Percentiles rank a stretch among this genome's conserved stretches.
phyloP scores from a whole-genome alignment of 2,113 vertebrate species.

The Istiophorus platypterus region DNA sequence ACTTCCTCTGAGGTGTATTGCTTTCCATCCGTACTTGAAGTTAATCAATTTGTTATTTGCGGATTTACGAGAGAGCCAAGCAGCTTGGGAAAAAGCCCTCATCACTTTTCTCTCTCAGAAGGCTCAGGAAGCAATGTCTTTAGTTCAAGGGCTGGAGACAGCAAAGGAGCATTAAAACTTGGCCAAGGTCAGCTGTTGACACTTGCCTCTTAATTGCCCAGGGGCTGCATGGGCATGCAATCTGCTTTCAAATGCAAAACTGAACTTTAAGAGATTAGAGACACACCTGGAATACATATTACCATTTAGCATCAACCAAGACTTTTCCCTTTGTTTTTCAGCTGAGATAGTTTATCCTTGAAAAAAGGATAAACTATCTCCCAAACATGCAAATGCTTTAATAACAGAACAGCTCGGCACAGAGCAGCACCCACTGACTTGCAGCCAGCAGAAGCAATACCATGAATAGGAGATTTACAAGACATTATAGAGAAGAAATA shows the following conservation, averaged over 20 bases:
- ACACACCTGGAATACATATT: constrained; percentile 76
- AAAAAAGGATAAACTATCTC: neutral
- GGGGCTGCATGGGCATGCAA: constrained; percentile 59
- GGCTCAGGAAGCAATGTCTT: constrained; percentile 51
- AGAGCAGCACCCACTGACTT: constrained; percentile 8
- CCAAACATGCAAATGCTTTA: constrained; percentile 4
- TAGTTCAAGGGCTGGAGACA: constrained; percentile 61
- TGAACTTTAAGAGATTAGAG: constrained; percentile 78
- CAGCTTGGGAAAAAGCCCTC: neutral
- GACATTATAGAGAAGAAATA: constrained; percentile 34
- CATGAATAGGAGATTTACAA: constrained; percentile 40
- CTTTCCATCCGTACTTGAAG: constrained; percentile 36
- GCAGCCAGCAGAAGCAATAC: constrained; percentile 21
- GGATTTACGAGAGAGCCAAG: constrained; percentile 30
- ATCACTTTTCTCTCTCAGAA: constrained; percentile 25
- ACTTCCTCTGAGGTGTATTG: constrained; percentile 13
- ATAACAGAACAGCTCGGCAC: constrained; percentile 24
- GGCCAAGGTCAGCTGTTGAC: constrained; percentile 76
- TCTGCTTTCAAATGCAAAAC: constrained; percentile 77
- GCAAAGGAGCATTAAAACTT: constrained; percentile 71
- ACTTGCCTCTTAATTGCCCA: constrained; percentile 72
- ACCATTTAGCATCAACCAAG: constrained; percentile 58
- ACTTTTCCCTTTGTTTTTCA: constrained; percentile 54
- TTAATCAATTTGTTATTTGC: constrained; percentile 54
- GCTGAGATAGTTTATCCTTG: constrained; percentile 41